These are phyloP conservation scores for Drosophila koepferae DNA, from an alignment of 2,888 invertebrate species.

Conservation along the genomic window DNA sequence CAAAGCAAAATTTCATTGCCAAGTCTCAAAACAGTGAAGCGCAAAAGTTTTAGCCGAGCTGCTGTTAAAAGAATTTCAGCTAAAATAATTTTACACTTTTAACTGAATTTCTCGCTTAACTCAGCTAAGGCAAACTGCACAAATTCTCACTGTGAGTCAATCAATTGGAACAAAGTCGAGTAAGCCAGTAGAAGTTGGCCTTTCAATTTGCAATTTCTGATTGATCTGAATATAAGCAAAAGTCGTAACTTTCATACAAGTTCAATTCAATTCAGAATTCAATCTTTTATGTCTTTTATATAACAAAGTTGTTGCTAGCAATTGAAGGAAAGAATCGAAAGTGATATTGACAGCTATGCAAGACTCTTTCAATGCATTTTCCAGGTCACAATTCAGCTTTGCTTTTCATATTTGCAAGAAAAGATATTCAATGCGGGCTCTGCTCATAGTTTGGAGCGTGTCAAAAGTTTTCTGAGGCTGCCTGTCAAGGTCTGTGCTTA, in stretches of 20 bases:
- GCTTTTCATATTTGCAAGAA: conserved; percentile 26
- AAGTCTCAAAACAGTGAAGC: background rate
- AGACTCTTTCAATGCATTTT: conserved; percentile 48
- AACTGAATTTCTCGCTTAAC: background rate
- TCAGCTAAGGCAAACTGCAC: background rate
- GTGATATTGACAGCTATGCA: conserved; percentile 53
- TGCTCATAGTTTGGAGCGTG: conserved; percentile 22
- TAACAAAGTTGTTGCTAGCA: conserved; percentile 4
- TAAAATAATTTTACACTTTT: background rate
- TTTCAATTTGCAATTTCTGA: conserved; percentile 1
- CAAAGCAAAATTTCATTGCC: background rate
- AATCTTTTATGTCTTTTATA: conserved; percentile 1
- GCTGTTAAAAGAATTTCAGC: background rate
- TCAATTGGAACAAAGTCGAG: background rate
- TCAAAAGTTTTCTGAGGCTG: conserved; percentile 39
- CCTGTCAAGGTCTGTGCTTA: conserved; percentile 51
- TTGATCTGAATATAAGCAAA: background rate
- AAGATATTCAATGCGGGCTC: conserved; percentile 39
- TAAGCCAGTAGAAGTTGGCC: background rate
- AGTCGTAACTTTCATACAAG: background rate
- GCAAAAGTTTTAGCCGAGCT: background rate
- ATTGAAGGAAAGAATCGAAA: conserved; percentile 26
- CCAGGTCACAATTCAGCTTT: conserved; percentile 40
- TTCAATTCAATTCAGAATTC: background rate
- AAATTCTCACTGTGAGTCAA: background rate